Evolutionary conservation across 2,113 vertebrate genomes (phyloP).

Genomic region (Grantiella picta): DNA sequence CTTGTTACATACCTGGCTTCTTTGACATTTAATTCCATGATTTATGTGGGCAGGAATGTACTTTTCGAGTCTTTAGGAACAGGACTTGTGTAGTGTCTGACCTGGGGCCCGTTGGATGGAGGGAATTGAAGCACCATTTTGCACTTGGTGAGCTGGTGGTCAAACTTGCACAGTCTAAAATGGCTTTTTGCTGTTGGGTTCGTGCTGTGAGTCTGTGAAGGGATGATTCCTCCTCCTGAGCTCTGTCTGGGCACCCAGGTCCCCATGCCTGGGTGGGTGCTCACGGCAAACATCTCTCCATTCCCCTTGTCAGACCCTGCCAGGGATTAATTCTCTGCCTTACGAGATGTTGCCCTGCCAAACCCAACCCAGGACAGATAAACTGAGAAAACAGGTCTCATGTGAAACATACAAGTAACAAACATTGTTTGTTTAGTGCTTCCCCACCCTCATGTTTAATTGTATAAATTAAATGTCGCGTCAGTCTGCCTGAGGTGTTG

Average conservation of each 20-base stretch:
- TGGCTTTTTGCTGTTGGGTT: neutral
- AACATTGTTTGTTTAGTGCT: slow-evolving; percentile 42
- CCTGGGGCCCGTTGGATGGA: rapidly evolving
- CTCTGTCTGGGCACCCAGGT: rapidly evolving
- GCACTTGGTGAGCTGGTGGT: neutral
- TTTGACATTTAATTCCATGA: neutral
- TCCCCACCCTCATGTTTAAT: slow-evolving; percentile 42
- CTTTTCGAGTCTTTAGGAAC: neutral
- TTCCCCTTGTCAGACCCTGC: neutral
- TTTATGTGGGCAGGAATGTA: neutral
- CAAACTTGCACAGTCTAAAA: rapidly evolving
- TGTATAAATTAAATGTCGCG: slow-evolving; percentile 56
- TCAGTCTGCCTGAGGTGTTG: slow-evolving; percentile 58
- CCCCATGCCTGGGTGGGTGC: neutral
- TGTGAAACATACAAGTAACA: slow-evolving; percentile 18
- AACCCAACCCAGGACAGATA: slow-evolving; percentile 7
- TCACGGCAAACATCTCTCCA: neutral
- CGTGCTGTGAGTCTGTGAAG: rapidly evolving
- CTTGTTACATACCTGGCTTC: neutral
- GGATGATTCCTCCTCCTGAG: neutral
- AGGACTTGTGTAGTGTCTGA: neutral
- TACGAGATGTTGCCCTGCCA: neutral
- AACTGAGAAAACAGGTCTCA: slow-evolving; percentile 19
- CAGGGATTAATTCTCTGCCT: neutral
- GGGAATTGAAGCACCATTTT: neutral